Evolutionary conservation across 2,888 invertebrate species (phyloP).

Genomic region (Crepidodera aurea): DNA sequence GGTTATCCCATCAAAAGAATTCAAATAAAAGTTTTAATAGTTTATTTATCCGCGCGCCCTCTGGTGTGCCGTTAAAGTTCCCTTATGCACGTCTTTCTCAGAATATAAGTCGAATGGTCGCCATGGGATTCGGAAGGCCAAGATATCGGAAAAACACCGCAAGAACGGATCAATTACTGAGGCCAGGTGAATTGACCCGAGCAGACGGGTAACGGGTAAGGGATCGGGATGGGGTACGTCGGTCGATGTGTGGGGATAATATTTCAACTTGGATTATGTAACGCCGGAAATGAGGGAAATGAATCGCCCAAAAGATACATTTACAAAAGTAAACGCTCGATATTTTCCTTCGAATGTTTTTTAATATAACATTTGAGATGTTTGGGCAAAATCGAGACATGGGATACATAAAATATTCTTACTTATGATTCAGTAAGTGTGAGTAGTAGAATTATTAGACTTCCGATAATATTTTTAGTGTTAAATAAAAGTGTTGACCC

Average conservation of each 20-base stretch:
- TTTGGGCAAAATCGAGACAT: too few relatives aligned
- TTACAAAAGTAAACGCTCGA: background rate
- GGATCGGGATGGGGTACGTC: background rate
- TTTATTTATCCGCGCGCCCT: conserved; percentile 54
- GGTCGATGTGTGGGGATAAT: conserved; percentile 1
- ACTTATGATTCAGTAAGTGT: too few relatives aligned
- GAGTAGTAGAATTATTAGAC: too few relatives aligned
- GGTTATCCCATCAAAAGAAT: conserved; percentile 37
- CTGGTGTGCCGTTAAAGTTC: conserved; percentile 55
- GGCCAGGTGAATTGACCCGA: conserved; percentile 36
- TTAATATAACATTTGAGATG: too few relatives aligned
- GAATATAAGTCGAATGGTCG: conserved; percentile 58
- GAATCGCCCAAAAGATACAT: background rate
- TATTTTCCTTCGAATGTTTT: background rate
- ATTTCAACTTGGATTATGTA: conserved; percentile 15
- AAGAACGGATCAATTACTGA: conserved; percentile 41
- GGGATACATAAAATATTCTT: too few relatives aligned
- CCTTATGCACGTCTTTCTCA: conserved; percentile 57
- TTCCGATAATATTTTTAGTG: too few relatives aligned
- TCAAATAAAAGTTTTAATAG: conserved; percentile 57
- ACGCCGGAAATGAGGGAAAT: conserved; percentile 3
- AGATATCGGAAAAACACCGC: conserved; percentile 40
- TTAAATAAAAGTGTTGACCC: too few relatives aligned
- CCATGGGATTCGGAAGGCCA: conserved; percentile 51
- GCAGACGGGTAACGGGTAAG: conserved; percentile 15